A percentile compares a stretch with the other conserved stretches of the same genome.
phyloP scores from a whole-genome alignment of 2,797 vertebrate genomes.

The Danio jaintianensis region DNA sequence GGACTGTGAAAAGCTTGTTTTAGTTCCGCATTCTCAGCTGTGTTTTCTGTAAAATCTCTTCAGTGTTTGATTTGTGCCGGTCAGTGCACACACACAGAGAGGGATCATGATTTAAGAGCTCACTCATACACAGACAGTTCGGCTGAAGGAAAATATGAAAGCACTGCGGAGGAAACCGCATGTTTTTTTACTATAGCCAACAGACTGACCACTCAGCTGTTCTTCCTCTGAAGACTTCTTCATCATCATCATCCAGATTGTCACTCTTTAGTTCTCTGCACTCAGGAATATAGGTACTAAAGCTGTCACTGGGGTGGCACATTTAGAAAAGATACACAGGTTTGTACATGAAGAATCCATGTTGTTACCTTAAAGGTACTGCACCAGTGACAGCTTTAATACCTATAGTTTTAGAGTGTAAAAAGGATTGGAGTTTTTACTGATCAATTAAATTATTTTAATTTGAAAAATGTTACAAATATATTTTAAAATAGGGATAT shows the following conservation, averaged over 20 bases:
- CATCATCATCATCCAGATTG: conserved; percentile 14
- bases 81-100: conserved; percentile 28
- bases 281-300: too few species aligned
- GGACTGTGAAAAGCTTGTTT: conserved; percentile 24
- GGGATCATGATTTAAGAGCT: conserved; percentile 46
- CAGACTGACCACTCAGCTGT: conserved; percentile 44
- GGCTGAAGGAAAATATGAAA: conserved; percentile 47
- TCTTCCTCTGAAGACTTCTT: conserved; percentile 28
- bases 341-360: too few species aligned
- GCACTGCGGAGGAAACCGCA: conserved; percentile 39
- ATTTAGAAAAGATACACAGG: too few species aligned
- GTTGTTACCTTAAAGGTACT: too few species aligned
- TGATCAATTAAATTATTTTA: too few species aligned
- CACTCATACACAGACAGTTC: conserved; percentile 22
- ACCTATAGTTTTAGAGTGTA: too few species aligned
- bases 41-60: conserved; percentile 45
- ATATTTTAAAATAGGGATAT: too few species aligned
- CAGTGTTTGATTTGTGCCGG: conserved; percentile 40
- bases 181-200: conserved; percentile 40
- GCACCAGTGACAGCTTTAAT: too few species aligned
- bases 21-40: conserved; percentile 12
- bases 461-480: too few species aligned
- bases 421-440: neutral
- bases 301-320: too few species aligned
- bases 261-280: neutral